Base-by-base conservation (phyloP, 2,888 invertebrate species). In the Caenorhabditis sp. region DNA sequence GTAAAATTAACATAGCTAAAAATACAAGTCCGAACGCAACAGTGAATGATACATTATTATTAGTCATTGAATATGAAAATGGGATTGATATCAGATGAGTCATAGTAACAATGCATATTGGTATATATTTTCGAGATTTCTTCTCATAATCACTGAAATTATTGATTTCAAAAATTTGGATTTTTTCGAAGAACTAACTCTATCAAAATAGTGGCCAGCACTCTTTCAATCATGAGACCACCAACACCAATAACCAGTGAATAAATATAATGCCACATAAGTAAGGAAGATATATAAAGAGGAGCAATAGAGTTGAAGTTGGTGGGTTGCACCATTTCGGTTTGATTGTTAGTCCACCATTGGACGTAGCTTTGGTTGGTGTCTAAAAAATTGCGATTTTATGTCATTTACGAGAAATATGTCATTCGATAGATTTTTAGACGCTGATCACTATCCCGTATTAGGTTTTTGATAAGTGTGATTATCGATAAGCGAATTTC, bases 211-310 rank as follows among this genome's bases (percentile, higher is more conserved):
- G 70, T 70, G 0, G 70, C 70, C 23, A 52, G 62, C 5, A 61
- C 50, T 17, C 70, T 20, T 23, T 70, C 70, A 14, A 70, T 53
- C 0, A 49, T 50, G 17, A 70, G 49, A 53, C 59, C 54, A 26
- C 57, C 52, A 20, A 70, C 59, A 20, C 64, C 70, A 7, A 70
- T 43, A 25, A 70, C 59, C 70, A 70, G 62, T 26, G 70, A 70
- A 21, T 70, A 70, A 8, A 66, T 52, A 26, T 70, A 70, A 23
- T 70, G 70, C 70, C 70, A 70, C 25, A 70, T 70, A 0, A 70
- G 23, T 12, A 64, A 26, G 14, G 65, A 61, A 0, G 70, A 65
- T 0, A 70, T 14, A 8, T 43, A 65, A 7, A 70, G 20, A 23
- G 65, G 57, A 4, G 62, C 26, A 12, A 59, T 21, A 0, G 58